Evolutionary conservation across 2,797 vertebrate genomes (phyloP), one percentile per base, ranked within the genome.

Genomic region (Aselliscus stoliczkanus): DNA sequence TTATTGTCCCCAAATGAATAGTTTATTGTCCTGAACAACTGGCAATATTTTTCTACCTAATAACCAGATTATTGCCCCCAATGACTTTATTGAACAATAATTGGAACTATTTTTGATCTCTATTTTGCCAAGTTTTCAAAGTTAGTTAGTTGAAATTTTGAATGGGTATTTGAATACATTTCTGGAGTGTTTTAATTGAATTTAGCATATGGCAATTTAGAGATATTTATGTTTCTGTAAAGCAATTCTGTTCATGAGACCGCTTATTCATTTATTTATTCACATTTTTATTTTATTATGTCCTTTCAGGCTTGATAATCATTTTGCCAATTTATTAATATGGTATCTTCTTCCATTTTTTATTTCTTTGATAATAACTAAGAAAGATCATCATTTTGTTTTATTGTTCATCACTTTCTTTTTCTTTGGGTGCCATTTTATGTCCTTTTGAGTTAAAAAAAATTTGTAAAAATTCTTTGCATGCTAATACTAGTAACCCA

Each of bases 51-150:
- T 93, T 64, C n/a, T 25, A 52, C 44, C 54, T 76, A 93, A 96
- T 88, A 44, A 73, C 18, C 27, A 83, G 25, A 44, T 93, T 93
- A 77, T 73, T 95, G 44, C 4, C 27, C 27, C 15, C 17, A 42
- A 47, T 85, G 67, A 82, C 67, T 88, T 84, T 75, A 67, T 60
- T 60, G 75, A 93, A 75, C 12, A 93, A 60, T 83, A 96, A 89
- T 44, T 83, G 60, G 37, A 93, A 86, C 60, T 84, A 54, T 52
- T 95, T 87, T 93, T 29, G 50, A 88, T 83, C 25, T 95, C 12
- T 34, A 3, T 90, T 79, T 90, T 96, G 62, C 69, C 47, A 88
- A 69, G 3, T 75, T 95, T 92, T 65, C 29, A 88, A 83, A 83
- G 39, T 77, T 44, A 95, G 67, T 80, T 56, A 60, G 14, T 31